phyloP scores from a whole-genome alignment of 2,888 invertebrate species.

The Abrostola triplasia region DNA sequence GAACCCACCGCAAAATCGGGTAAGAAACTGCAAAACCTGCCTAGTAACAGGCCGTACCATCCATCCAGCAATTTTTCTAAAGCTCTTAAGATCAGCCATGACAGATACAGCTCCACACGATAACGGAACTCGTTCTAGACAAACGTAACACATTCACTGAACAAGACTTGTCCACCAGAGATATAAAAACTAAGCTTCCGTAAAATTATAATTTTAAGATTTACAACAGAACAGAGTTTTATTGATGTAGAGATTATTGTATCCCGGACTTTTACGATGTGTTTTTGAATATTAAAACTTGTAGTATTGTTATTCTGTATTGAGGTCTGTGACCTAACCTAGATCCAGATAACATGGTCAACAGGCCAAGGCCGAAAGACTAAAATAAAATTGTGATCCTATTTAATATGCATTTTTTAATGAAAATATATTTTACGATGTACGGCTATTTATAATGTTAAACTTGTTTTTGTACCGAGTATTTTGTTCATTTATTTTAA shows the following conservation, averaged over 20 bases:
- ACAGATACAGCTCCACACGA: conserved; percentile 27
- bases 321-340: too few species aligned
- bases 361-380: neutral
- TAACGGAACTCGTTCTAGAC: conserved; percentile 28
- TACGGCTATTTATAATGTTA: neutral
- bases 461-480: neutral
- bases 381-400: neutral
- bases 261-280: neutral
- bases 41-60: conserved; percentile 13
- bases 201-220: neutral
- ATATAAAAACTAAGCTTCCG: neutral
- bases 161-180: conserved; percentile 16
- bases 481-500: too few species aligned
- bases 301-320: neutral
- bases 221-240: neutral
- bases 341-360: neutral
- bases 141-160: conserved; percentile 22
- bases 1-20: neutral
- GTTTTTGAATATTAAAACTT: neutral
- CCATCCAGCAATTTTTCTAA: conserved; percentile 26
- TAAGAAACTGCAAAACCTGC: conserved; percentile 3
- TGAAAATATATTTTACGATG: neutral
- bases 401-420: neutral
- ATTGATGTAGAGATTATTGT: neutral
- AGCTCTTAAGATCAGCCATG: conserved; percentile 34